Base-by-base conservation (phyloP, 2,888 invertebrate genomes). In the Ecdyonurus torrentis region DNA sequence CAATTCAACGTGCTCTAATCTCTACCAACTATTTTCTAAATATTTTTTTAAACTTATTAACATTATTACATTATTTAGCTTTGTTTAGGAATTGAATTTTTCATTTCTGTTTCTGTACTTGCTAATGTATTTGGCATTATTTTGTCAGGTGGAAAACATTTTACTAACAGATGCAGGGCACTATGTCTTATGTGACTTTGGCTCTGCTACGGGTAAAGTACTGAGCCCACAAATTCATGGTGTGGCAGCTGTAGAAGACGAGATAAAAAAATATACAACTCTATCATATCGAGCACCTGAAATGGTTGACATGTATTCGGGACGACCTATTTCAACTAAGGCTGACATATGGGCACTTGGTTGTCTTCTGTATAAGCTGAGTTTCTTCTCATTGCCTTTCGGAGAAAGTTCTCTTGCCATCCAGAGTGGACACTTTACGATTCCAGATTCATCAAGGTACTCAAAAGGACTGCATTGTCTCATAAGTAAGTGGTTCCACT, bases 391-490 rank as follows among this genome's bases (percentile, higher is more conserved):
- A 52, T 78, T 92, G 71, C 94, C 93, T 61, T 94, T 94, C 75
- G 93, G 91, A 25, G 94, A 95, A 74, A 91, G 91, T 71, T 86
- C 89, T n/a, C 77, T 94, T 68, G 93, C 94, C 61, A 94, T 95
- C 72, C 91, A 92, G 74, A 90, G 87, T 74, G 92, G 89, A 61
- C 86, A 87, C 71, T 91, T 91, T 73, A 83, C 83, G 67, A 87
- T 93, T 76, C 93, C 93, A 62, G 87, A 90, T 73, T 83, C 80
- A 75, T 86, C 88, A 22, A 83, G 81, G 74, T 90, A 83, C 76
- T 85, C 87, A 23, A 80, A 79, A 70, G 80, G 82, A 64, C 75
- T 89, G 71, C 85, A 86, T 74, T 82, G 84, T 68, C 76, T 91
- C 64, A 89, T 91, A 67, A 81, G 89, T 85, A 75, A 77, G 82